Evolutionary conservation across 2,797 vertebrate genomes (phyloP).

Genomic region (Perodicticus potto): DNA sequence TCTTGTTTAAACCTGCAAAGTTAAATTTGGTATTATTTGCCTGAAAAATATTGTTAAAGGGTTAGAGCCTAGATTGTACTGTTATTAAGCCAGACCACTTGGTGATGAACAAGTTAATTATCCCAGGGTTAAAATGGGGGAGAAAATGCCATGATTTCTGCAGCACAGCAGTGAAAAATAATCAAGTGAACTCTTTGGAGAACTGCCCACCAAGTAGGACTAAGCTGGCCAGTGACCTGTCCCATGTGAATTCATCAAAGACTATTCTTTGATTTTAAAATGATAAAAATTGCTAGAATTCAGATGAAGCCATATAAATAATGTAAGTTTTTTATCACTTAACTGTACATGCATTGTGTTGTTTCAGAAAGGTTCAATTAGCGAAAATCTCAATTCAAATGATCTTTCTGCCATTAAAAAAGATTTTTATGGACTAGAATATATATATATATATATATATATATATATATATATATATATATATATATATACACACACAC

Average conservation of each 20-base stretch:
- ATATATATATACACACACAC: no score
- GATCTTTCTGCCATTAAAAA: conserved; percentile 78
- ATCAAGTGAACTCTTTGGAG: conserved; percentile 64
- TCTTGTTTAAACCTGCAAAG: conserved; percentile 62
- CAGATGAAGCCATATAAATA: conserved; percentile 65
- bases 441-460: not conserved
- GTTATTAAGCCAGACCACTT: conserved; percentile 71
- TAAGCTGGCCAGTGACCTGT: conserved; percentile 66
- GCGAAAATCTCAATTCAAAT: conserved; percentile 78
- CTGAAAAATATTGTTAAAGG: conserved; percentile 79
- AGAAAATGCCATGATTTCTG: conserved; percentile 76
- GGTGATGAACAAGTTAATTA: conserved; percentile 79
- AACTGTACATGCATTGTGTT: conserved; percentile 29
- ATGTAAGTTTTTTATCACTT: conserved; percentile 61
- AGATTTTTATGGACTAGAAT: not conserved
- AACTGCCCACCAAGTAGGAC: conserved; percentile 55
- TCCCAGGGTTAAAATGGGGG: conserved; percentile 66
- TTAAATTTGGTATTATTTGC: conserved; percentile 74
- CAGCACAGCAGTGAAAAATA: conserved; percentile 75
- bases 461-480: not conserved
- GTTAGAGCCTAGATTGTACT: conserved; percentile 63
- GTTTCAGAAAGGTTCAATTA: conserved; percentile 77
- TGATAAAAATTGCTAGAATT: conserved; percentile 69
- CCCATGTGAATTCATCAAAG: conserved; percentile 66
- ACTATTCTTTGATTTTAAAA: conserved; percentile 72